Percentiles rank a stretch among this genome's conserved stretches.
These are phyloP conservation scores for Apoda limacodes DNA, from an alignment of 2,888 invertebrate genomes.

Conservation along the genomic window DNA sequence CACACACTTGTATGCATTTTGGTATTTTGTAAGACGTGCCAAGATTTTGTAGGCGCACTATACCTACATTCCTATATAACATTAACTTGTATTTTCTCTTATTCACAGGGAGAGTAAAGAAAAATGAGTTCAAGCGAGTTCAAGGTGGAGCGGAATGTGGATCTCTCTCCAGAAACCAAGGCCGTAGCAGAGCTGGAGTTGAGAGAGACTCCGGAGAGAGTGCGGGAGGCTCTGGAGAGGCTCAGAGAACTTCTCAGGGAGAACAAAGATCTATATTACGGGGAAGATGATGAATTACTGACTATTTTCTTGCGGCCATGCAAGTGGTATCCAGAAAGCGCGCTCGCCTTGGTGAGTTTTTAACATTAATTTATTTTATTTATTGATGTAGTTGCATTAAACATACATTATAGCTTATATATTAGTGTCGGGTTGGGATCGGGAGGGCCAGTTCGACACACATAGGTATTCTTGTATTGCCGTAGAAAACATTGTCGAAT, in stretches of 20 bases:
- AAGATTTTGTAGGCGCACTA: too few relatives aligned
- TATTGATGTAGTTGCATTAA: neutral
- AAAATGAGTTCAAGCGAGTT: slow-evolving; percentile 61
- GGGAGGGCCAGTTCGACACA: neutral
- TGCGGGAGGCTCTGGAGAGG: slow-evolving; percentile 69
- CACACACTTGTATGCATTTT: too few relatives aligned
- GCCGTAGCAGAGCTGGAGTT: slow-evolving; percentile 74
- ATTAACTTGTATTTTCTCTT: slow-evolving; percentile 4
- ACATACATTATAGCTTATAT: neutral
- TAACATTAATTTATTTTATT: slow-evolving; percentile 4
- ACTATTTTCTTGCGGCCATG: slow-evolving; percentile 84
- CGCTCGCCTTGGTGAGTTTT: slow-evolving; percentile 77
- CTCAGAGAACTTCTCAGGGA: slow-evolving; percentile 75
- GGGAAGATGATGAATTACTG: slow-evolving; percentile 82
- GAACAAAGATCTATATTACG: slow-evolving; percentile 74
- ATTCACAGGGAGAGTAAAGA: slow-evolving; percentile 31
- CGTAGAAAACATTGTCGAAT: too few relatives aligned
- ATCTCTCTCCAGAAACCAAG: slow-evolving; percentile 67
- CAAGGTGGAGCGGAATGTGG: slow-evolving; percentile 69
- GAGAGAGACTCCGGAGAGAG: slow-evolving; percentile 77
- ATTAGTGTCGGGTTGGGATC: neutral
- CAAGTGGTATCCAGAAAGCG: slow-evolving; percentile 87
- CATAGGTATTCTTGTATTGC: too few relatives aligned
- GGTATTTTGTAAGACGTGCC: too few relatives aligned
- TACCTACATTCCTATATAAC: too few relatives aligned